Evolutionary conservation across 2,888 invertebrate species (phyloP), one percentile per base, ranked within the genome.

Genomic region (Pasiphila rectangulata): DNA sequence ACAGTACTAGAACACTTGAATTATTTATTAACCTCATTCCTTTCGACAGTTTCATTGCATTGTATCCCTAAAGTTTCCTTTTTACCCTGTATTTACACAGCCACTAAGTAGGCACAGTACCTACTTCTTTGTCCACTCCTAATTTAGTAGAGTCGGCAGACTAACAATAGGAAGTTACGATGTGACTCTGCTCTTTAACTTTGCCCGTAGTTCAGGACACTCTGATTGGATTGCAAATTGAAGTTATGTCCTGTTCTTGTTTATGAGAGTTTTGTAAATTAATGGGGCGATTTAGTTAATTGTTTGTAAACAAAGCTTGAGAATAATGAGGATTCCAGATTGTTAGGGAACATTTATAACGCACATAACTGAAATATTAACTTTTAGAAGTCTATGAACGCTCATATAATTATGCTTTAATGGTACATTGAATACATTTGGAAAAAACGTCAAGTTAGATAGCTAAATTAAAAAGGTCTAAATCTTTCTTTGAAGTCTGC

Each of bases 41-140:
- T n/a, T n/a, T n/a, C n/a, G 10, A 10, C 2, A 15, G 9, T 30
- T 16, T 9, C 16, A n/a, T n/a, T n/a, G n/a, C n/a, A n/a, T n/a
- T n/a, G 4, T 13, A 9, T 17, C n/a, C n/a, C 27, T 7, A 13
- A 32, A 16, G 6, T 19, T 9, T 42, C 7, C 23, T 24, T 30
- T 40, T 24, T 36, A 36, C 42, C 35, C 39, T 3, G 15, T 47
- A 61, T 62, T 65, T 65, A 27, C 42, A 38, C 35, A 15, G 19
- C 47, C 39, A 39, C 43, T 35, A 39, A 40, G 39, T 44, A 38
- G 41, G 29, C 24, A 27, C 25, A 29, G 64, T 63, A 21, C 15
- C n/a, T 30, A 30, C 15, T 78, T 79, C 75, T 79, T 77, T 72
- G 69, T 70, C 59, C 69, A 59, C 67, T 72, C 68, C 69, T 79